Evolutionary conservation across 2,113 vertebrate genomes (phyloP).

Genomic region (Tachycineta bicolor): DNA sequence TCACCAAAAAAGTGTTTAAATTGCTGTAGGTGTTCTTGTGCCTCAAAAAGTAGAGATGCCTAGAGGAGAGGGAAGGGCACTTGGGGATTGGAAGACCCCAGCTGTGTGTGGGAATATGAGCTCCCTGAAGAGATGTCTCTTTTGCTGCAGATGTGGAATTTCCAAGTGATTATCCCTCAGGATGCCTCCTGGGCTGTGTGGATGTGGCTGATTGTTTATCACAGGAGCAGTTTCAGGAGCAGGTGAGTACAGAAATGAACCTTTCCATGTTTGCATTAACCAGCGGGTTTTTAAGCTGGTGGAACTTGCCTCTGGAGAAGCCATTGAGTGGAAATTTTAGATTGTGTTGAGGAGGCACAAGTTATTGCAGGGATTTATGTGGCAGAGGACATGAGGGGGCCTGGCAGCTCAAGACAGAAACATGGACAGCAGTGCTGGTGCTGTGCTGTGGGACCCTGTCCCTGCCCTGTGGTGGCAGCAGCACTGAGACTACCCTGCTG

Average conservation of each 20-base stretch:
- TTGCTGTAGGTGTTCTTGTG: neutral
- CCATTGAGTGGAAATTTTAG: neutral
- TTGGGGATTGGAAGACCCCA: neutral
- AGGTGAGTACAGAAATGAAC: constrained; percentile 79
- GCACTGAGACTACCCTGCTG: neutral
- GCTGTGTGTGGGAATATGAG: neutral
- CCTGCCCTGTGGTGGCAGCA: neutral
- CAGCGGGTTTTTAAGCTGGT: neutral
- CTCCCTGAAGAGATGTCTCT: constrained; percentile 14
- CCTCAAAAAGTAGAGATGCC: neutral
- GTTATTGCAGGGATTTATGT: neutral
- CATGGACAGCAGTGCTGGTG: neutral
- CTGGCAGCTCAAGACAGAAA: neutral
- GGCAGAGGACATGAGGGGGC: neutral
- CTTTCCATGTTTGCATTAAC: neutral
- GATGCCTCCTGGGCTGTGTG: constrained; percentile 92
- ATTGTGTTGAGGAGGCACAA: neutral
- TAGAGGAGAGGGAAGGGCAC: neutral
- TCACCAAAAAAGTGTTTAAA: neutral
- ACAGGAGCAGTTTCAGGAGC: constrained; percentile 89
- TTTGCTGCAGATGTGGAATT: constrained; percentile 83
- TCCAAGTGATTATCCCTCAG: constrained; percentile 90
- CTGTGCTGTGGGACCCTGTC: neutral
- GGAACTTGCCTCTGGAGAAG: neutral
- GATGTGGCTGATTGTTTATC: constrained; percentile 88